Evolutionary conservation across 2,797 vertebrate genomes (phyloP).

Genomic region (Oceanodroma leucorhoa): DNA sequence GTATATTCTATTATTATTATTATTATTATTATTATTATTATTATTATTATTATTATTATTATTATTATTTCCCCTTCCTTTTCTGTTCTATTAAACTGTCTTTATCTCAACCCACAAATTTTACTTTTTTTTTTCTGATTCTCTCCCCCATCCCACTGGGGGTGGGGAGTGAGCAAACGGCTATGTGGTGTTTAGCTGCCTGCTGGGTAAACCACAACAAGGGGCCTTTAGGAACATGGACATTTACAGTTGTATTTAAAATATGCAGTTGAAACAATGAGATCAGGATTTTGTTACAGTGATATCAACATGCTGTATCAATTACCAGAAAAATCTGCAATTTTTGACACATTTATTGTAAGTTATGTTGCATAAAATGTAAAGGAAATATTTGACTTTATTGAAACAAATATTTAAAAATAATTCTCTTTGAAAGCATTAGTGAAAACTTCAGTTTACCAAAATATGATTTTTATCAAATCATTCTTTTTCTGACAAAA

Average conservation of each 20-base stretch:
- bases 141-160: too few species aligned
- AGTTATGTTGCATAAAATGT: neutral
- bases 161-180: too few species aligned
- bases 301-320: neutral
- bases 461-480: neutral
- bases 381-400: neutral
- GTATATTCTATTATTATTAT: too few species aligned
- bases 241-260: neutral
- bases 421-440: neutral
- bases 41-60: too few species aligned
- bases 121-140: too few species aligned
- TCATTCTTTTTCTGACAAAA: neutral
- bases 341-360: neutral
- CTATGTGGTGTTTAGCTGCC: too few species aligned
- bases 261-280: neutral
- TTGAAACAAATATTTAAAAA: neutral
- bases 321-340: neutral
- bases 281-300: neutral
- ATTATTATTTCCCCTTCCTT: too few species aligned
- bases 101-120: too few species aligned
- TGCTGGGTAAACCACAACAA: neutral
- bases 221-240: rapidly evolving
- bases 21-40: too few species aligned
- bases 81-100: too few species aligned
- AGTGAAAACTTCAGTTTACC: neutral